Conservation (phyloP, 2,888 invertebrate genomes). For the Bembecia ichneumoniformis region DNA sequence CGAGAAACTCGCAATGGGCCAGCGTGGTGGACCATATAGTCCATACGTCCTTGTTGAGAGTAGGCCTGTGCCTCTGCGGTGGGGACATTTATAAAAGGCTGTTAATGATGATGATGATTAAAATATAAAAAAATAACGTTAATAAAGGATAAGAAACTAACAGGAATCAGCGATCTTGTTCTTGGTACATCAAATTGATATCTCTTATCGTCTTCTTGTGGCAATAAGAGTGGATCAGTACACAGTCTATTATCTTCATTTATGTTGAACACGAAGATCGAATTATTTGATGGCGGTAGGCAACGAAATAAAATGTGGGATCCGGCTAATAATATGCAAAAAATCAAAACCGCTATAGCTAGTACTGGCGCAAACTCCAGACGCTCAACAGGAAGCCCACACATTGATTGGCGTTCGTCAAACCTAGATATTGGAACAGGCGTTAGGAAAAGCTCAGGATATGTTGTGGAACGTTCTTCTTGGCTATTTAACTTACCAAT, state of each 20-base stretch:
- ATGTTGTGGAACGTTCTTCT: no score
- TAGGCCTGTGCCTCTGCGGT: no score
- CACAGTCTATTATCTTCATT: conserved; percentile 59
- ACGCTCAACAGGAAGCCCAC: conserved; percentile 31
- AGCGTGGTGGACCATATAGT: no score
- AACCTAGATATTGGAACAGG: conserved; percentile 23
- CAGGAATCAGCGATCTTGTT: not conserved
- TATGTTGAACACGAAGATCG: conserved; percentile 58
- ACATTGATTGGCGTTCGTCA: conserved; percentile 38
- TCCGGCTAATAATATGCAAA: conserved; percentile 34
- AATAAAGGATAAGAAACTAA: not conserved
- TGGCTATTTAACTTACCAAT: conserved; percentile 31
- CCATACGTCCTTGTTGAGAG: no score
- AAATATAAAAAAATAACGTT: no score
- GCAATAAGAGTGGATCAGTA: conserved; percentile 23
- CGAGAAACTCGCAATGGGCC: no score
- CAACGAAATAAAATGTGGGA: conserved; percentile 38
- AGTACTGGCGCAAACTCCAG: conserved; percentile 34
- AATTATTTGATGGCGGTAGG: conserved; percentile 41
- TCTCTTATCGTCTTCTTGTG: not conserved
- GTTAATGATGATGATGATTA: no score
- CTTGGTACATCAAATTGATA: not conserved
- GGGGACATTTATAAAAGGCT: no score
- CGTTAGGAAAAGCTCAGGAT: not conserved
- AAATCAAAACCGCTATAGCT: conserved; percentile 28